These are phyloP conservation scores for Danaus melanippus DNA, from an alignment of 1,140 invertebrate genomes.

Conservation along the genomic window DNA sequence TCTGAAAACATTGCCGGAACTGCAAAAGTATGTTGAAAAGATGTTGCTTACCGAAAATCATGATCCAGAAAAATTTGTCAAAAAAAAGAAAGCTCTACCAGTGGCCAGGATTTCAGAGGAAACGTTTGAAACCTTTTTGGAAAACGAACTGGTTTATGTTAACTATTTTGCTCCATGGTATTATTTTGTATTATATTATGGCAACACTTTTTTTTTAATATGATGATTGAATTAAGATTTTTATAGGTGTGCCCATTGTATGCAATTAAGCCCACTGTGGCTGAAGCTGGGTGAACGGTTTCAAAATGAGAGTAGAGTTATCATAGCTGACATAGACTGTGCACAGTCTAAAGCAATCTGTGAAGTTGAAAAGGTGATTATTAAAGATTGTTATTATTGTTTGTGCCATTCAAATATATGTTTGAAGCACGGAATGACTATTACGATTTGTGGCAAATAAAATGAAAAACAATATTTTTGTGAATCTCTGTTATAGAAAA, in stretches of 20 bases:
- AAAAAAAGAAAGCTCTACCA: conserved; percentile 55
- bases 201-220: background rate
- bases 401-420: too few relatives aligned
- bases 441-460: background rate
- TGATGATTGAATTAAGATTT: background rate
- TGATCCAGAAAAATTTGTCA: conserved; percentile 62
- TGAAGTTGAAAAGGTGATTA: conserved; percentile 51
- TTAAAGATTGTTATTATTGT: background rate
- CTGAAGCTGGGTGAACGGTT: conserved; percentile 53
- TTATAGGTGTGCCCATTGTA: conserved; percentile 61
- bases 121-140: conserved; percentile 59
- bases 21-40: conserved; percentile 50
- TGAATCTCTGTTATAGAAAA: too few relatives aligned
- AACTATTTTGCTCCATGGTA: conserved; percentile 65
- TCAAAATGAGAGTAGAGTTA: conserved; percentile 49
- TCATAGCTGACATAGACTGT: conserved; percentile 61
- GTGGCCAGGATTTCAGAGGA: conserved; percentile 63
- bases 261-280: conserved; percentile 60
- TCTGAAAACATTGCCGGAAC: conserved; percentile 34
- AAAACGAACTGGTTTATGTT: conserved; percentile 60
- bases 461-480: too few relatives aligned
- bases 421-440: background rate
- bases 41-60: conserved; percentile 62
- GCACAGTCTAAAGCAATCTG: conserved; percentile 53
- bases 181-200: conserved; percentile 15